Evolutionary conservation across 2,888 invertebrate genomes (phyloP).

Genomic region (Drosophila leonis): DNA sequence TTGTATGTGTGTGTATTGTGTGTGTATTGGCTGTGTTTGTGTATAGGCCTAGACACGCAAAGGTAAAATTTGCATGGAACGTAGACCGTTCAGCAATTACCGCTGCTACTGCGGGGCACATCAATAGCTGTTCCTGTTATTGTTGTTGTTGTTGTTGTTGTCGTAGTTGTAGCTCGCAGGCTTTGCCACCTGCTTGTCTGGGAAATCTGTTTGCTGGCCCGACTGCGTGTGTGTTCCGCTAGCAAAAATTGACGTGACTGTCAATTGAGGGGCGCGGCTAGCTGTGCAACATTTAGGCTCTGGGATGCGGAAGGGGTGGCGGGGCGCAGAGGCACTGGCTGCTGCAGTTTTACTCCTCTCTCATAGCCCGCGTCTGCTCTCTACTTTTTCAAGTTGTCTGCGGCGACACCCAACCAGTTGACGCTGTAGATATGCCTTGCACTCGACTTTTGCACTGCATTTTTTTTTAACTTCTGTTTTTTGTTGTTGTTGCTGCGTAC

Average conservation of each 20-base stretch:
- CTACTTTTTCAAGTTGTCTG: conserved; percentile 69
- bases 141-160: conserved; percentile 28
- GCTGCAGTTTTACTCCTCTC: conserved; percentile 13
- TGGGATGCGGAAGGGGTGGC: neutral
- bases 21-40: conserved; percentile 6
- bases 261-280: conserved; percentile 51
- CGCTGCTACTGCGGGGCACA: conserved; percentile 61
- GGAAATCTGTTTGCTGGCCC: conserved; percentile 55
- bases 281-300: conserved; percentile 1
- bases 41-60: conserved; percentile 65
- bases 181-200: conserved; percentile 78
- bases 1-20: neutral
- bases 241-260: conserved; percentile 74
- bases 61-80: conserved; percentile 64
- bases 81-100: conserved; percentile 66
- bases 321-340: neutral
- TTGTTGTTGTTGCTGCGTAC: conserved; percentile 5
- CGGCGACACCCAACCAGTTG: conserved; percentile 66
- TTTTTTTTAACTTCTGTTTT: conserved; percentile 18
- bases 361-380: conserved; percentile 5
- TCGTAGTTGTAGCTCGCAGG: conserved; percentile 47
- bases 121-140: conserved; percentile 26
- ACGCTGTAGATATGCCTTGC: conserved; percentile 25
- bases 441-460: conserved; percentile 64
- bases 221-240: conserved; percentile 77